Conservation (phyloP, 2,113 vertebrate species). For the Neolamprologus ventralis region DNA sequence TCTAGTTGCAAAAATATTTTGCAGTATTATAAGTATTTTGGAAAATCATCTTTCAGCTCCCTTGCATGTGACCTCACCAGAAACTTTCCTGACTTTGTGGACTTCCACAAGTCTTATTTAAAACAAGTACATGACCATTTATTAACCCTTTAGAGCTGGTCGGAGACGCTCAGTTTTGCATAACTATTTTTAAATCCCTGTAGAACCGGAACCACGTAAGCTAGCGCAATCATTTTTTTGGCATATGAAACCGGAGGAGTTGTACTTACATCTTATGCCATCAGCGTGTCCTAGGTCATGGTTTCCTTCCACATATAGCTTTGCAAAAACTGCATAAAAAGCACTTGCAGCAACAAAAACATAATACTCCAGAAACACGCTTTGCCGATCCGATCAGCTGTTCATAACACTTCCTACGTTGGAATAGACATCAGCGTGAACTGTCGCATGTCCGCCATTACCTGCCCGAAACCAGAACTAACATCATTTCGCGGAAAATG, state of each 20-base stretch:
- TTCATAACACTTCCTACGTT: not conserved
- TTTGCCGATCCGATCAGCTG: not conserved
- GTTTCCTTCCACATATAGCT: not conserved
- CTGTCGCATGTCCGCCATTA: accelerated
- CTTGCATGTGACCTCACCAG: not conserved
- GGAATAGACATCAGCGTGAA: not conserved
- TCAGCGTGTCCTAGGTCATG: not conserved
- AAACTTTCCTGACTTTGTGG: not conserved
- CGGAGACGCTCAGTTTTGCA: not conserved
- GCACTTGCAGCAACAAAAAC: not conserved
- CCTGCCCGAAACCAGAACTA: not conserved
- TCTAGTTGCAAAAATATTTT: not conserved
- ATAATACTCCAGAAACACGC: not conserved
- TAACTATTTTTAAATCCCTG: not conserved
- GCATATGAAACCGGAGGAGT: not conserved
- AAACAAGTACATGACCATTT: not conserved
- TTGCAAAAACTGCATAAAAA: not conserved
- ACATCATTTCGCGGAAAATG: not conserved
- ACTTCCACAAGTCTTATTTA: not conserved
- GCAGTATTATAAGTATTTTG: not conserved
- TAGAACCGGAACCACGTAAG: not conserved
- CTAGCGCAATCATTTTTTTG: not conserved
- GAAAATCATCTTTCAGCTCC: not conserved
- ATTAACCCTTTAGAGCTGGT: not conserved
- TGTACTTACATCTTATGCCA: not conserved